Evolutionary conservation across 2,888 invertebrate species (phyloP), one percentile per base, ranked within the genome.

Genomic region (Eupsilia transversa): DNA sequence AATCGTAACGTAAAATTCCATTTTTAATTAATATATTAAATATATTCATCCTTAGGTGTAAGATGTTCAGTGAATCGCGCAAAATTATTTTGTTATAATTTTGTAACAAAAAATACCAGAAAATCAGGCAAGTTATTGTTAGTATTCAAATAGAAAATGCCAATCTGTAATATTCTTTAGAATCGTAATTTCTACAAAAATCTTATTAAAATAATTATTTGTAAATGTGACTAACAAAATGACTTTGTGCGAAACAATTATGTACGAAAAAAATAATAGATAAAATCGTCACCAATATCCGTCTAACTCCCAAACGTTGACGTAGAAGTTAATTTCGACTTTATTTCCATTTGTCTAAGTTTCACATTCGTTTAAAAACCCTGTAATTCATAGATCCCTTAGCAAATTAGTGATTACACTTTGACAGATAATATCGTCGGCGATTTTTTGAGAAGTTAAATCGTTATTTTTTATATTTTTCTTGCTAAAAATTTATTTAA

Each of bases 341-440:
- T 85, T 82, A 80, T 90, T 85, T 86, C 82, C 77, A 79, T 82
- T 86, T 75, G 35, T 77, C 77, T 87, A 86, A 80, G 69, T 83
- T 88, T 57, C 75, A 85, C 72, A 68, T 89, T 89, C 74, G 66
- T 89, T 91, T 90, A 38, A 91, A 95, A 92, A 92, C 96, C 96
- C 96, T 96, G 96, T 94, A 94, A 90, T 89, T 85, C 91, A 93
- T 95, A 95, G 93, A 92, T 89, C 96, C 96, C 94, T 94, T 96
- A 96, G 96, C 95, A 91, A 93, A 90, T 93, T 96, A 96, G 95
- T 92, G 87, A 89, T 89, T 88, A 89, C 80, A 84, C 77, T 90
- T 91, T 91, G 92, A 91, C 92, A 91, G 93, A 91, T 91, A 91
- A 92, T 92, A 86, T 82, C 78, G 72, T 83, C 73, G 49, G 80